These are phyloP conservation scores for Torymus texanus DNA, from an alignment of 2,888 invertebrate genomes.

Conservation along the genomic window DNA sequence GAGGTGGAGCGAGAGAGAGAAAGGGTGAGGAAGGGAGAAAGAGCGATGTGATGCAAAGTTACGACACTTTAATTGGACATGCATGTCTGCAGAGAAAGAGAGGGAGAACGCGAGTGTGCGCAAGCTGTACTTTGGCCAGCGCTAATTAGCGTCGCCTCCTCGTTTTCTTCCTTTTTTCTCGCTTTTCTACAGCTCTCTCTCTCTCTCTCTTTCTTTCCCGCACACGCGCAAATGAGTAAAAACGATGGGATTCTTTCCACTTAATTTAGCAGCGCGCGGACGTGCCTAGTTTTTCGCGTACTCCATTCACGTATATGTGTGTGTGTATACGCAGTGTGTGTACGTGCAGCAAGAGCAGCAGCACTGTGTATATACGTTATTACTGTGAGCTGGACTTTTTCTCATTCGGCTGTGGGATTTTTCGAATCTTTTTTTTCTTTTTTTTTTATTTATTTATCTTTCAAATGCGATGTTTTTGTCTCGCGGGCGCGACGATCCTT, in stretches of 20 bases:
- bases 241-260: slow-evolving; percentile 60
- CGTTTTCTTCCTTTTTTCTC: slow-evolving; percentile 16
- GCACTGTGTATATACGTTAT: too few species aligned
- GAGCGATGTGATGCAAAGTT: slow-evolving; percentile 66
- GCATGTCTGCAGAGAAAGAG: slow-evolving; percentile 61
- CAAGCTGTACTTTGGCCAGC: slow-evolving; percentile 57
- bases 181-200: slow-evolving; percentile 7
- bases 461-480: too few species aligned
- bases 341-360: too few species aligned
- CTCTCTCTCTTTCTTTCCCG: neutral
- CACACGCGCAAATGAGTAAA: slow-evolving; percentile 61
- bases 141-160: slow-evolving; percentile 62
- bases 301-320: too few species aligned
- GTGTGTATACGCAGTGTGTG: too few species aligned
- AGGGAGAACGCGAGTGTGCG: slow-evolving; percentile 46
- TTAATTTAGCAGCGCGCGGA: slow-evolving; percentile 54
- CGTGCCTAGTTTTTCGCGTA: slow-evolving; percentile 47
- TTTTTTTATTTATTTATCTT: neutral
- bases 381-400: neutral
- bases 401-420: neutral
- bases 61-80: slow-evolving; percentile 70
- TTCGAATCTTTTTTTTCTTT: slow-evolving; percentile 6
- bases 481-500: too few species aligned
- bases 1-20: too few species aligned
- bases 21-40: neutral